Conservation (phyloP, 2,888 invertebrate genomes). For the Quadroppia sp. region DNA sequence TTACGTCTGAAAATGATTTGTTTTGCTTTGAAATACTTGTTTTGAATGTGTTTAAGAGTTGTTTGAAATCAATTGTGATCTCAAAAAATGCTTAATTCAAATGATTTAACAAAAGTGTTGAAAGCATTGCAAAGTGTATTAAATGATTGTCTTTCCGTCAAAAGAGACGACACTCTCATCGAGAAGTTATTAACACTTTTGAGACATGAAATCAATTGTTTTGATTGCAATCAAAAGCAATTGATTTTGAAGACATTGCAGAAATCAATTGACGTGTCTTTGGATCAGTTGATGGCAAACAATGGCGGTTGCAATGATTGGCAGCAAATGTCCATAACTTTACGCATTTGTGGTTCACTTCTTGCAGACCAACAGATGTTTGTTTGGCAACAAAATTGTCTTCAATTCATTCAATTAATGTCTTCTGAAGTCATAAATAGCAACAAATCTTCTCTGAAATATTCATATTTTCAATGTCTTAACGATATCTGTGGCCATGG, state of each 20-base stretch:
- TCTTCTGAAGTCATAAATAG: background rate
- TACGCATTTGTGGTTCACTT: slow-evolving; percentile 27
- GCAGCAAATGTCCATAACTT: background rate
- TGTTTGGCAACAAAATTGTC: slow-evolving; percentile 21
- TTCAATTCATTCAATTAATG: slow-evolving; percentile 14
- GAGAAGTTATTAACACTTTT: slow-evolving; percentile 19
- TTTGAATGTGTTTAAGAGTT: no score
- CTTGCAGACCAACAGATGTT: slow-evolving; percentile 3
- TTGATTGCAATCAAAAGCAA: background rate
- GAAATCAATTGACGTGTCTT: slow-evolving; percentile 6
- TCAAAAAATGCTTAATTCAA: slow-evolving; percentile 2
- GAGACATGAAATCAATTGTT: background rate
- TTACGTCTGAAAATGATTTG: no score
- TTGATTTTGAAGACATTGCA: background rate
- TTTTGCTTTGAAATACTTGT: background rate
- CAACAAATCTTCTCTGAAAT: slow-evolving; percentile 25
- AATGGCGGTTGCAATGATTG: background rate
- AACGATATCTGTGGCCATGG: slow-evolving; percentile 16
- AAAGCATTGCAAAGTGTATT: background rate
- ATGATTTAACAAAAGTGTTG: background rate
- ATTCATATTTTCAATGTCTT: slow-evolving; percentile 1
- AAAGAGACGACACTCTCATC: slow-evolving; percentile 31
- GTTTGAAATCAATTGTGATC: background rate
- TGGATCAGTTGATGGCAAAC: slow-evolving; percentile 6
- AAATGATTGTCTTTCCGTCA: background rate